Percentiles rank a stretch among this genome's conserved stretches.
Evolutionary conservation across 2,113 vertebrate genomes (phyloP).

Genomic region (Zosterops borbonicus): DNA sequence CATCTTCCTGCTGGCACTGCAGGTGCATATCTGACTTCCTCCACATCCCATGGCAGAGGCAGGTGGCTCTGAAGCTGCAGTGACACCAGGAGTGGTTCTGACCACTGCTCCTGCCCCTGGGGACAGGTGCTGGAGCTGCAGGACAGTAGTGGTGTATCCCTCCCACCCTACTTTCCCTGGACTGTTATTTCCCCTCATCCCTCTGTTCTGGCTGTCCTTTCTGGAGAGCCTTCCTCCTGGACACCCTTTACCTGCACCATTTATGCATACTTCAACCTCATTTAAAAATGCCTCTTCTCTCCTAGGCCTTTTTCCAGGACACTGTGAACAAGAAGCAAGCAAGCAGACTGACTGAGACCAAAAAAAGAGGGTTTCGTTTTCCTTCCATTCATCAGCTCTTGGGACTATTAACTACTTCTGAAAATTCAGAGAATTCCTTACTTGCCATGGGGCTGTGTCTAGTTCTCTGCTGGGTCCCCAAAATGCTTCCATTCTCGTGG

Average conservation of each 20-base stretch:
- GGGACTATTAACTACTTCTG: background rate
- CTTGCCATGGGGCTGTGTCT: background rate
- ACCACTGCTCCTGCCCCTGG: background rate
- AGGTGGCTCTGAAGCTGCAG: background rate
- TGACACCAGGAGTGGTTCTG: background rate
- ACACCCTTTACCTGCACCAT: background rate
- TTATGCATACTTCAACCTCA: background rate
- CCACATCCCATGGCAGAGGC: rapidly evolving
- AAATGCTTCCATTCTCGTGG: background rate
- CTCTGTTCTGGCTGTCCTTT: background rate
- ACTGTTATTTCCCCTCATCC: background rate
- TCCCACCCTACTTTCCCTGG: background rate
- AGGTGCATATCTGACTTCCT: background rate
- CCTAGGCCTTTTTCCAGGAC: background rate
- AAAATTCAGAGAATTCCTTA: background rate
- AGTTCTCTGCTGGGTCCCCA: background rate
- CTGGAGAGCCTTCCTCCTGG: background rate
- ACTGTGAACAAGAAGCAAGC: background rate
- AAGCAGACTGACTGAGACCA: background rate
- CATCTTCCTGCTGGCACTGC: rapidly evolving
- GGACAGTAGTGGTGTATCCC: background rate
- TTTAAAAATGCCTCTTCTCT: background rate
- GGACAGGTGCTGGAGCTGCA: background rate
- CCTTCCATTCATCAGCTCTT: background rate
- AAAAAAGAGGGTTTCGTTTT: background rate